Percentiles rank a stretch among this genome's conserved stretches.
Evolutionary conservation across 2,888 invertebrate species (phyloP).

Genomic region (Chironomus riparius): DNA sequence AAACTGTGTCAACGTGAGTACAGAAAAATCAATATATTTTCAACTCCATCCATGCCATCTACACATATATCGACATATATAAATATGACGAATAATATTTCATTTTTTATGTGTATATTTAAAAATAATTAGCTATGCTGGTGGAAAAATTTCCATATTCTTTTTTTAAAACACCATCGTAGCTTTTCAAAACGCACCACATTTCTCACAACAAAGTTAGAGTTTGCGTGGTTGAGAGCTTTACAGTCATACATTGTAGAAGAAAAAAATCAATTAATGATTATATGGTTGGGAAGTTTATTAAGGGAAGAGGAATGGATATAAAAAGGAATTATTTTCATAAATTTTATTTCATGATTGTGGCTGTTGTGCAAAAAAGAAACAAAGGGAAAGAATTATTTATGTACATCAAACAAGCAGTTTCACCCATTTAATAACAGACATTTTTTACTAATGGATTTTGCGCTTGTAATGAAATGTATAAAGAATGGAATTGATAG

Average conservation of each 20-base stretch:
- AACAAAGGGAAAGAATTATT: neutral
- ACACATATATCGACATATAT: neutral
- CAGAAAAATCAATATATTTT: neutral
- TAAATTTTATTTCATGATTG: neutral
- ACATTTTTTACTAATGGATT: neutral
- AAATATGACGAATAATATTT: neutral
- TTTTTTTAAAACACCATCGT: neutral
- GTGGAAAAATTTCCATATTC: neutral
- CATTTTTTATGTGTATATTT: neutral
- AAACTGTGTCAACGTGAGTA: too few relatives aligned
- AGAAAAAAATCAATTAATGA: conserved; percentile 6
- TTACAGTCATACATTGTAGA: neutral
- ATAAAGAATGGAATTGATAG: neutral
- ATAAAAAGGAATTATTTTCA: too few relatives aligned
- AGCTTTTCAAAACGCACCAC: neutral
- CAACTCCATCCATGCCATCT: neutral
- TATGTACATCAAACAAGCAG: neutral
- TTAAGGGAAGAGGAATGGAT: neutral
- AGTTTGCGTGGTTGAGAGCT: neutral
- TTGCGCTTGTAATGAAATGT: neutral
- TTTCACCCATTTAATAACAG: neutral
- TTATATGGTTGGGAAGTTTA: neutral
- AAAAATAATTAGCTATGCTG: neutral
- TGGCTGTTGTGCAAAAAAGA: neutral
- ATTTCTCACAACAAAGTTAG: neutral